These are phyloP conservation scores for Catostomus latipinnis DNA, from an alignment of 2,797 vertebrate species.

Conservation along the genomic window DNA sequence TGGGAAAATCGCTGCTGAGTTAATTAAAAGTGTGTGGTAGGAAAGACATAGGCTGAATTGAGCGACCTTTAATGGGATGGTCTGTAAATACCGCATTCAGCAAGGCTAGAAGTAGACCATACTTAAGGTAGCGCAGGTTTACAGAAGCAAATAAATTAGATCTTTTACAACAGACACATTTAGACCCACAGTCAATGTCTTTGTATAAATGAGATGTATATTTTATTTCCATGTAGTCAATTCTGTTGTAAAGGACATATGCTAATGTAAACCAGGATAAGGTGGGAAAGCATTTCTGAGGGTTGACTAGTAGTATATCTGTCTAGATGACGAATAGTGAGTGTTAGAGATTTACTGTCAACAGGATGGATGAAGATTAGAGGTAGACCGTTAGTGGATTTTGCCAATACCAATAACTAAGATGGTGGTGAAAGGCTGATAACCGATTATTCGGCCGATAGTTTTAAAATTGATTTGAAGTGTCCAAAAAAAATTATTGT, in stretches of 20 bases:
- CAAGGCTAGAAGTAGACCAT: background rate
- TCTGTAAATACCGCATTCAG: constrained; percentile 55
- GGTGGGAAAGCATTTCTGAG: background rate
- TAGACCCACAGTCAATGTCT: background rate
- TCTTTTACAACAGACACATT: constrained; percentile 1
- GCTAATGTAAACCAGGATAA: background rate
- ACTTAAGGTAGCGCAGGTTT: constrained; percentile 28
- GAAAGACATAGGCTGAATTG: constrained; percentile 52
- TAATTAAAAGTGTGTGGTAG: constrained; percentile 74
- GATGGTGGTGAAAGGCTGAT: too few species aligned
- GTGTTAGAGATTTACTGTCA: constrained; percentile 1
- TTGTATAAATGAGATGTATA: too few species aligned
- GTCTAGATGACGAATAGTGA: constrained; percentile 13
- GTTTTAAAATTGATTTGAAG: too few species aligned
- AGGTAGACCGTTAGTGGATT: background rate
- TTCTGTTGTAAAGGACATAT: background rate
- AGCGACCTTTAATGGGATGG: constrained; percentile 67
- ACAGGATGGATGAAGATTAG: constrained; percentile 24
- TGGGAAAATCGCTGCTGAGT: constrained; percentile 66
- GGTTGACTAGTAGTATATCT: background rate
- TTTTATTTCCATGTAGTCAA: background rate
- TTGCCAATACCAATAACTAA: too few species aligned
- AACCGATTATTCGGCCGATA: too few species aligned
- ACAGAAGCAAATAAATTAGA: constrained; percentile 3
- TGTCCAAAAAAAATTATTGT: too few species aligned